A percentile compares a stretch with the other conserved stretches of the same genome.
These are phyloP conservation scores for Chiroxiphia lanceolata DNA, from an alignment of 2,797 vertebrate genomes.

Conservation along the genomic window DNA sequence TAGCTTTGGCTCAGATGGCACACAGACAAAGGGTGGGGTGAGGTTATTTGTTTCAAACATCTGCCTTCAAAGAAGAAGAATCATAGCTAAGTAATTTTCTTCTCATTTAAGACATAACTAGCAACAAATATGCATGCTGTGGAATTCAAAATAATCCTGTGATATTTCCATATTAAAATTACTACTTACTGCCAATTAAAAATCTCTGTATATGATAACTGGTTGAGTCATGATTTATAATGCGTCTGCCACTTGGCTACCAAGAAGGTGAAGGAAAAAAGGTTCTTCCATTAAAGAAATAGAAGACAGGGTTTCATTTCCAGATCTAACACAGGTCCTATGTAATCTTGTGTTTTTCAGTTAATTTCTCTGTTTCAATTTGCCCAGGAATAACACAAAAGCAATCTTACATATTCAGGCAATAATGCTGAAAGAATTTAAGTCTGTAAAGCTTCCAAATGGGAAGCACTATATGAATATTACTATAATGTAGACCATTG, in stretches of 20 bases:
- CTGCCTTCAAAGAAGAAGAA: background rate
- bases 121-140: background rate
- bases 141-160: conserved; percentile 3
- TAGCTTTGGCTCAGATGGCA: background rate
- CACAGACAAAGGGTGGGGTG: background rate
- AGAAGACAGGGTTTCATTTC: background rate
- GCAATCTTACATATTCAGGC: background rate
- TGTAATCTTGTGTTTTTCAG: background rate
- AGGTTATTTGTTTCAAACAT: background rate
- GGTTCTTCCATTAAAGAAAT: background rate
- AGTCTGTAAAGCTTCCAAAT: background rate
- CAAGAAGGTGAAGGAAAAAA: background rate
- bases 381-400: background rate
- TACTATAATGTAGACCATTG: background rate
- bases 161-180: conserved; percentile 16
- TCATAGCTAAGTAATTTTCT: conserved; percentile 13
- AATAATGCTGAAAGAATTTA: background rate
- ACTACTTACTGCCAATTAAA: background rate
- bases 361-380: background rate
- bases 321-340: background rate
- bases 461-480: background rate
- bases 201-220: conserved; percentile 25
- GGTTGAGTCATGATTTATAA: background rate
- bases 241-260: background rate
- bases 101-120: background rate